Evolutionary conservation across 2,888 invertebrate genomes (phyloP), one percentile per base, ranked within the genome.

Genomic region (Tenthredo mesomela): DNA sequence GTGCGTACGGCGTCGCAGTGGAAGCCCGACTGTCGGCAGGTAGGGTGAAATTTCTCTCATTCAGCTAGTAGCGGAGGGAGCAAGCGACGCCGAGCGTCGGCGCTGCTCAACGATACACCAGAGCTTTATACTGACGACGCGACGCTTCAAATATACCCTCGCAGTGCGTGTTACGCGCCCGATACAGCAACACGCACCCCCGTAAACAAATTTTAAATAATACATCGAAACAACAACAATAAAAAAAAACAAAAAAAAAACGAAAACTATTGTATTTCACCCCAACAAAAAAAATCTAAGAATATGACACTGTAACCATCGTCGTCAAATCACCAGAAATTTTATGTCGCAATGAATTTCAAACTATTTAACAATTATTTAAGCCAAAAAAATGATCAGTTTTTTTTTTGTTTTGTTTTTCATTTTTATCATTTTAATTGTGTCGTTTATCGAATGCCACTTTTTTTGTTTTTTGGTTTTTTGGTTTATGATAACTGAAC

Each of bases 101-200:
- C 90, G 91, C 91, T 88, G 91, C 91, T 88, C 89, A 88, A 89
- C 91, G 90, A 92, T 91, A 91, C 91, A 91, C 90, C 40, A 18
- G 70, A 5, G 61, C 86, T 82, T 82, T 82, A 47, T 88, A 89
- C 88, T 87, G 86, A 47, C 87, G 75, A 84, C 87, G 29, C 87
- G 75, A 84, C 87, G 29, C 61, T 86, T 88, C 73, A 84, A 85
- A 83, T 84, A 82, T 61, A 86, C 86, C 82, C 73, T 86, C 85
- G 83, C 92, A 92, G 92, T 92, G 92, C 90, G 92, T 91, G 90
- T 88, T 88, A 90, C 90, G 91, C 91, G 91, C 89, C 87, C 90
- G 90, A 88, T 89, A 88, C 87, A 89, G 87, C 84, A 91, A 87
- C 89, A 91, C 88, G 88, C 80, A 40, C 61, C 61, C 10, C 21